A percentile compares a stretch with the other conserved stretches of the same genome.
These are phyloP conservation scores for Acanthaster planci DNA, from an alignment of 35 echinoderm and acorn worm genomes.

Conservation along the genomic window DNA sequence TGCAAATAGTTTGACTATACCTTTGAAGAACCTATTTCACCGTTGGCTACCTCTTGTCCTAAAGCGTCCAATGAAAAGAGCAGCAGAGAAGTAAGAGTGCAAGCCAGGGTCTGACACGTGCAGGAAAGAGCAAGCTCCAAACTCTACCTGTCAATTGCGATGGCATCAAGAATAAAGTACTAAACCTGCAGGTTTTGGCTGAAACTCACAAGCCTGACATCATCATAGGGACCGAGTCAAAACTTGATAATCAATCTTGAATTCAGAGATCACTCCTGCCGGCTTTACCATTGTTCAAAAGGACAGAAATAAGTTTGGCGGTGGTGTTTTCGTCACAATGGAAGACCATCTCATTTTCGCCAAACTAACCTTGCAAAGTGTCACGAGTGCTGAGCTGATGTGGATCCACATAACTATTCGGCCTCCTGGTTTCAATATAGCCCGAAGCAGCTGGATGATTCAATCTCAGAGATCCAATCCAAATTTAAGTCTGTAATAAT, in stretches of 20 bases:
- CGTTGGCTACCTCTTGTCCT: conserved; percentile 44
- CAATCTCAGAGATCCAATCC: conserved; percentile 29
- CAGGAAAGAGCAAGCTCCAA: conserved; percentile 17
- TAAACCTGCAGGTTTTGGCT: conserved; percentile 29
- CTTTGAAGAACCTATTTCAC: not conserved
- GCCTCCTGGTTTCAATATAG: not conserved
- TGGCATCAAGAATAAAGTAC: conserved; percentile 43
- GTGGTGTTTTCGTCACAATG: not conserved
- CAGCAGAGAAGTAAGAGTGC: not conserved
- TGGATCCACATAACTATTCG: conserved; percentile 17
- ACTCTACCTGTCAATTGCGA: conserved; percentile 34
- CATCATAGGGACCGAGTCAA: conserved; percentile 35
- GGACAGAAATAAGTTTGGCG: conserved; percentile 12
- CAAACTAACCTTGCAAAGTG: not conserved
- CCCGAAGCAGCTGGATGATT: not conserved
- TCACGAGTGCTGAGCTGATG: conserved; percentile 24
- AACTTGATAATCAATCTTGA: conserved; percentile 10
- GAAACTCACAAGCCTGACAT: conserved; percentile 35
- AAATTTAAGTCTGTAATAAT: conserved; percentile 6
- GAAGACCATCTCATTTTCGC: conserved; percentile 18
- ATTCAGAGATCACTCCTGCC: conserved; percentile 36
- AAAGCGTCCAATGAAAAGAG: not conserved
- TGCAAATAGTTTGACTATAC: not conserved
- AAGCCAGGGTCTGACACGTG: not conserved
- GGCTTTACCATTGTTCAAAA: conserved; percentile 24